These are phyloP conservation scores for Zophobas morio DNA, from an alignment of 1,140 invertebrate species.

Conservation along the genomic window DNA sequence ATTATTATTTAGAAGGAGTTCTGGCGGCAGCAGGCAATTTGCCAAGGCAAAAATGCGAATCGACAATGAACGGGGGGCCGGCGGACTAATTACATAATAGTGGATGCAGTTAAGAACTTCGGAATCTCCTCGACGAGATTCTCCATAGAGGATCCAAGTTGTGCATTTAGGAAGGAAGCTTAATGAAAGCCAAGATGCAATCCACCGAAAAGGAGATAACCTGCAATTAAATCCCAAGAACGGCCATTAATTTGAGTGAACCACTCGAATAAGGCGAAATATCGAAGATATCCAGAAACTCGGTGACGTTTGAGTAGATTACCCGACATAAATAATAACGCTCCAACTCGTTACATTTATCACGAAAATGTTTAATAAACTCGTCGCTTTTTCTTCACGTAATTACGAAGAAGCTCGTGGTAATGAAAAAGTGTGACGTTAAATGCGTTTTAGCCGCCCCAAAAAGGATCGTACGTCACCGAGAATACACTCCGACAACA, in stretches of 20 bases:
- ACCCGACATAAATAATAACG: too few species aligned
- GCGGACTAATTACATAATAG: slow-evolving; percentile 4
- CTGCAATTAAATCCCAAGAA: neutral
- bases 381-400: slow-evolving; percentile 11
- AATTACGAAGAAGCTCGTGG: neutral
- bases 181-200: slow-evolving; percentile 14
- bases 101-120: neutral
- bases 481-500: slow-evolving; percentile 37
- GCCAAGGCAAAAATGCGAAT: neutral
- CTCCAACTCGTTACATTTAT: neutral
- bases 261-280: neutral
- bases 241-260: slow-evolving; percentile 1
- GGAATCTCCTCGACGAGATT: slow-evolving; percentile 1
- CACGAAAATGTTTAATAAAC: slow-evolving; percentile 17
- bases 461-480: slow-evolving; percentile 27
- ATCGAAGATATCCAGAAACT: too few species aligned
- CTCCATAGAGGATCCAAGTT: neutral
- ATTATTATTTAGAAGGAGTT: neutral
- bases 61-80: neutral
- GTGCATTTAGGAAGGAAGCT: slow-evolving; percentile 11
- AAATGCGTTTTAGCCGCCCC: slow-evolving; percentile 17
- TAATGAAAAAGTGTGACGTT: slow-evolving; percentile 41
- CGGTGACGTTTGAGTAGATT: too few species aligned
- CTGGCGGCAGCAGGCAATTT: neutral
- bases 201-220: slow-evolving; percentile 10